A percentile compares a stretch with the other conserved stretches of the same genome.
Conservation (phyloP, 2,113 vertebrate genomes). For the Phycodurus eques region DNA sequence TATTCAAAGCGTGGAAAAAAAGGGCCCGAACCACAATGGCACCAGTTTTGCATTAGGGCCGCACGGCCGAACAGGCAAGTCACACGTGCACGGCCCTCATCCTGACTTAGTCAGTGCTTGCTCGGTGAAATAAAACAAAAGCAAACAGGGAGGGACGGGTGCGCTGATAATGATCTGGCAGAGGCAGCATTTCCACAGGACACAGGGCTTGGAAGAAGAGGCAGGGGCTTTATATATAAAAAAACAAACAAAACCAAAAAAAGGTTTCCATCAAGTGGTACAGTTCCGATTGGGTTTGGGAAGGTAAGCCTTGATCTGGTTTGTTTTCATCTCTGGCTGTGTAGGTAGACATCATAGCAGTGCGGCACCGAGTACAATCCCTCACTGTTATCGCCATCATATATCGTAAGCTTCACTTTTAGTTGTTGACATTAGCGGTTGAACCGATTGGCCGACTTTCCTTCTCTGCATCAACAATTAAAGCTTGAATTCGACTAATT, state of each 20-base stretch:
- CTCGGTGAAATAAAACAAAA: slow-evolving; percentile 62
- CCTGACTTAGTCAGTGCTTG: slow-evolving; percentile 44
- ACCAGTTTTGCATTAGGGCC: slow-evolving; percentile 52
- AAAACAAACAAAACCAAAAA: background rate
- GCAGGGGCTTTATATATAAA: background rate
- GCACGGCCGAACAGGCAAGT: slow-evolving; percentile 30
- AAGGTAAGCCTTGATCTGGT: background rate
- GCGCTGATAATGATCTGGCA: slow-evolving; percentile 66
- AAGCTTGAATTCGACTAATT: too few relatives aligned
- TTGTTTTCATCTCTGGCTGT: background rate
- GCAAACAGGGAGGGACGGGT: slow-evolving; percentile 38
- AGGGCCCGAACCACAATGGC: slow-evolving; percentile 41
- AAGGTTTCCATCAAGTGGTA: background rate
- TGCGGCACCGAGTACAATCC: too few relatives aligned
- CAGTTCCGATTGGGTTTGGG: background rate
- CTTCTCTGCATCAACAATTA: too few relatives aligned
- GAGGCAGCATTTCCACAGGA: slow-evolving; percentile 50
- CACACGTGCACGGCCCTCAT: slow-evolving; percentile 43
- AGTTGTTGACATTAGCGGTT: too few relatives aligned
- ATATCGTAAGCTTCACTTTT: too few relatives aligned
- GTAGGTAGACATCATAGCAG: background rate
- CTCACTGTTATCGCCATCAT: too few relatives aligned
- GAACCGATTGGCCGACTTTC: too few relatives aligned
- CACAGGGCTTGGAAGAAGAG: slow-evolving; percentile 21
- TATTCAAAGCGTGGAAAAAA: slow-evolving; percentile 38